Base-by-base conservation (phyloP, 1,140 invertebrate genomes). In the Apis cerana region DNA sequence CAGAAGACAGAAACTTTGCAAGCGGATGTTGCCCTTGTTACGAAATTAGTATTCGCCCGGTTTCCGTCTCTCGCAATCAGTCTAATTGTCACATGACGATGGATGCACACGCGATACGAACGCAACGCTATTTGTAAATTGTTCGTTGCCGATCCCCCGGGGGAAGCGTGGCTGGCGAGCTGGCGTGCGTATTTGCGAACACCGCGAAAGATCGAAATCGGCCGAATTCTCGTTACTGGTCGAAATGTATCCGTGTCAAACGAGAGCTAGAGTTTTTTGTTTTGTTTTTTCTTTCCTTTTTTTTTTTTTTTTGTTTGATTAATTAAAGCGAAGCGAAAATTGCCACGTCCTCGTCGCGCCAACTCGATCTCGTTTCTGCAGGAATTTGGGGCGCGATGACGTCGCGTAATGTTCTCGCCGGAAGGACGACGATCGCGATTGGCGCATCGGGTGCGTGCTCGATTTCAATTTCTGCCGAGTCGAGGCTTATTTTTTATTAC, bases 1-100 rank as follows among this genome's bases (percentile, higher is more conserved):
- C 13, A n/a, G n/a, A n/a, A n/a, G n/a, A n/a, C n/a, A n/a, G 43
- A 19, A 75, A 61, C 61, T 75, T 75, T 50, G 72, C 43, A 23
- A 71, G 56, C 52, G 77, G 52, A 52, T 76, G 52, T 54, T 17
- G 62, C 9, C 75, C 52, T 33, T 62, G 75, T 76, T 70, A 70
- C 72, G 83, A 87, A 80, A 86, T 90, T 89, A 88, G 88, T 84
- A 88, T 90, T 89, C 85, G 65, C 75, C 43, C 59, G 69, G 65
- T 78, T 85, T 86, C 67, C 23, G 23, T 75, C 52, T 54, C 64
- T 64, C 52, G 76, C 83, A 89, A 90, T 90, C 86, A 83, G 76
- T 48, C 68, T 84, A 87, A 89, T 89, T 89, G 86, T 89, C 80
- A 83, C 85, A 59, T 70, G 83, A 77, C 74, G 33, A 23, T 52